Evolutionary conservation across 2,888 invertebrate genomes (phyloP).

Genomic region (Drosophila prostipennis): DNA sequence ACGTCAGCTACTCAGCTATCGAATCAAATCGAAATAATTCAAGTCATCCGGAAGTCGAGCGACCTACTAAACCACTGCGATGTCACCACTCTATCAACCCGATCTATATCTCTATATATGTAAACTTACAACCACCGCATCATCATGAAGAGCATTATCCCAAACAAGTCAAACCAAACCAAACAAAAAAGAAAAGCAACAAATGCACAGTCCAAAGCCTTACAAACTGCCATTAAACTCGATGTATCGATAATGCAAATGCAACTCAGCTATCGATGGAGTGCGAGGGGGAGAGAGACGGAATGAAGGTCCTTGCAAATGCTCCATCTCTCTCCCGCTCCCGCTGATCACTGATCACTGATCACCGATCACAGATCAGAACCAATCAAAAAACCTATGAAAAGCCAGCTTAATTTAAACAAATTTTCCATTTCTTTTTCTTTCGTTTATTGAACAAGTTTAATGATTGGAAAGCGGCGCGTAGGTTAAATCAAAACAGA

Average conservation of each 20-base stretch:
- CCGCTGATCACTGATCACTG: constrained; percentile 5
- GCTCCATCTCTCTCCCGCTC: constrained; percentile 14
- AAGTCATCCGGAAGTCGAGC: constrained; percentile 49
- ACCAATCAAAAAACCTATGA: constrained; percentile 21
- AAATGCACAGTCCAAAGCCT: constrained; percentile 34
- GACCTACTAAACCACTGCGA: constrained; percentile 60
- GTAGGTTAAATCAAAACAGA: constrained; percentile 49
- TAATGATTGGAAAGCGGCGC: constrained; percentile 68
- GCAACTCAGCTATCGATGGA: constrained; percentile 21
- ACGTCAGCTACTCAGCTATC: constrained; percentile 36
- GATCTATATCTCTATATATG: constrained; percentile 41
- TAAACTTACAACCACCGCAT: constrained; percentile 53
- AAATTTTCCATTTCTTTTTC: constrained; percentile 78
- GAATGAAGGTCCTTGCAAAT: not conserved
- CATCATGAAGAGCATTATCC: constrained; percentile 51
- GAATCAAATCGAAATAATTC: constrained; percentile 28
- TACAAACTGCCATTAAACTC: constrained; percentile 33
- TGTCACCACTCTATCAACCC: constrained; percentile 57
- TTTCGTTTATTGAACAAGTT: constrained; percentile 74
- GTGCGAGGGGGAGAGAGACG: constrained; percentile 17
- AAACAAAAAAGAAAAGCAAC: constrained; percentile 20
- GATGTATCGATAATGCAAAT: constrained; percentile 15
- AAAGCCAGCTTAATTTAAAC: constrained; percentile 65
- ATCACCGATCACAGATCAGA: constrained; percentile 16
- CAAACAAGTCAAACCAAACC: not conserved